Conservation (phyloP, 2,113 vertebrate species). For the Ploceus nigricollis region DNA sequence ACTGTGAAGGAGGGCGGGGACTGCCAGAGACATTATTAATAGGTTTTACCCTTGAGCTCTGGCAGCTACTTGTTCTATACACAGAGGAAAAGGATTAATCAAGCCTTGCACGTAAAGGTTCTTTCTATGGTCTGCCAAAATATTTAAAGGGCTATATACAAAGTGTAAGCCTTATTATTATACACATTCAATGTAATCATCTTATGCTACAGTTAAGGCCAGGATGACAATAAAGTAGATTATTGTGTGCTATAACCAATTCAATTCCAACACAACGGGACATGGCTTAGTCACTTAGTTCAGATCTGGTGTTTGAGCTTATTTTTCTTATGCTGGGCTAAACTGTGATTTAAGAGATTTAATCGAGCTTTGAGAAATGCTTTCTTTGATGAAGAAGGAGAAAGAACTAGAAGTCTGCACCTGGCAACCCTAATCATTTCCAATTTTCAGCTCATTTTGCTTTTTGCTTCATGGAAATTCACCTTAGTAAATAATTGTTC, state of each 20-base stretch:
- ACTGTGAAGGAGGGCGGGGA: constrained; percentile 6
- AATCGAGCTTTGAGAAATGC: constrained; percentile 41
- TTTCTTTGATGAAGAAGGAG: constrained; percentile 30
- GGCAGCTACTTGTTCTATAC: constrained; percentile 55
- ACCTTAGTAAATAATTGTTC: constrained; percentile 29
- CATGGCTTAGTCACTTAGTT: constrained; percentile 46
- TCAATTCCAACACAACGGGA: constrained; percentile 40
- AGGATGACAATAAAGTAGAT: constrained; percentile 51
- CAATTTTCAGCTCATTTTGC: constrained; percentile 24
- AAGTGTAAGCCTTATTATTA: constrained; percentile 55
- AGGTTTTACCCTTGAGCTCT: constrained; percentile 60
- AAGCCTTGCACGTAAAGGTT: constrained; percentile 56
- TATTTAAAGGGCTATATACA: constrained; percentile 63
- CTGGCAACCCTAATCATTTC: constrained; percentile 11
- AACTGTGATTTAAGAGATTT: constrained; percentile 56
- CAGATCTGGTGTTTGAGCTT: constrained; percentile 30
- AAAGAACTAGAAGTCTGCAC: constrained; percentile 35
- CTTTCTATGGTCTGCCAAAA: constrained; percentile 61
- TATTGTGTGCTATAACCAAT: constrained; percentile 35
- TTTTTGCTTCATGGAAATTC: constrained; percentile 1
- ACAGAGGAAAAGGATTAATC: constrained; percentile 65
- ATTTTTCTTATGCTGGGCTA: constrained; percentile 51
- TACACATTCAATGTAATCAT: constrained; percentile 56
- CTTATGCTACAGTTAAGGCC: constrained; percentile 58
- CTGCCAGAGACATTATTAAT: constrained; percentile 51